These are phyloP conservation scores for Sebastes kiyomatsui DNA, from an alignment of 2,797 vertebrate species.

Conservation along the genomic window DNA sequence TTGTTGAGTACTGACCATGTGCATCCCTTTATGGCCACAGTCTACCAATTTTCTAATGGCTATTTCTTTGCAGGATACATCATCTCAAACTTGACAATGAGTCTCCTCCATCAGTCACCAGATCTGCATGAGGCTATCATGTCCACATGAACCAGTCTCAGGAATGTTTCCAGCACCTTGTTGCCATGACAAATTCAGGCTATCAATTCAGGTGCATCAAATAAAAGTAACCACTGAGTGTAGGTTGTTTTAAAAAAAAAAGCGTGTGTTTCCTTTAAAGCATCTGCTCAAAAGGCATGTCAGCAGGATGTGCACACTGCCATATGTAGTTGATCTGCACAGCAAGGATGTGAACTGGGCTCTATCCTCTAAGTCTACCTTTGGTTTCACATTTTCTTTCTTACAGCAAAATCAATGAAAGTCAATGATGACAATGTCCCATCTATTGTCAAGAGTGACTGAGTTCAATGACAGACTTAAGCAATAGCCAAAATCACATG, in stretches of 20 bases:
- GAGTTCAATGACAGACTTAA: conserved; percentile 10
- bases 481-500: conserved; percentile 1
- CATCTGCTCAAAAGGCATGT: conserved; percentile 22
- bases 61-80: not conserved
- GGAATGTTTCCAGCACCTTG: conserved; percentile 15
- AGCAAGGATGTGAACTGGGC: conserved; percentile 3
- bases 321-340: not conserved
- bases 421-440: not conserved
- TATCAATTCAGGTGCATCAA: not conserved
- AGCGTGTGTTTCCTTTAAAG: not conserved
- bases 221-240: not conserved
- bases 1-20: not conserved
- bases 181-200: not conserved
- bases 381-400: conserved; percentile 49
- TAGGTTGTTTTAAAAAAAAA: not conserved
- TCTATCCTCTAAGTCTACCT: not conserved
- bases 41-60: not conserved
- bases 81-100: not conserved
- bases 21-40: not conserved
- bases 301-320: conserved; percentile 11
- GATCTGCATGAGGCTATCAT: not conserved
- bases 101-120: not conserved
- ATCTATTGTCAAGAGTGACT: not conserved
- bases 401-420: conserved; percentile 19
- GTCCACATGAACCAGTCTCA: not conserved